phyloP scores from a whole-genome alignment of 1,140 invertebrate species.

The Cryptotermes secundus region DNA sequence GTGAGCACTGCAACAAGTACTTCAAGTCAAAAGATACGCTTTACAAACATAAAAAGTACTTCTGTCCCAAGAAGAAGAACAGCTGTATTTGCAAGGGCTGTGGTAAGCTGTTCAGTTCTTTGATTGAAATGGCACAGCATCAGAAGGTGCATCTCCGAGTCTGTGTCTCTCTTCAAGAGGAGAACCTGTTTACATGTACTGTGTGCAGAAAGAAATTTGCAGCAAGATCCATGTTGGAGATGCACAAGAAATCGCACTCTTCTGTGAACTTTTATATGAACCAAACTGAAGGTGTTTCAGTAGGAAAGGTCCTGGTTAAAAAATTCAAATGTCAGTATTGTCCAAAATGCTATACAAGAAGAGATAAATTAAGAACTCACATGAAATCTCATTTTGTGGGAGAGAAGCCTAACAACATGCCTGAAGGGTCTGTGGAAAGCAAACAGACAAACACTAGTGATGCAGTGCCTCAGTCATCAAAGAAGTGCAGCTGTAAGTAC shows the following conservation, averaged over 20 bases:
- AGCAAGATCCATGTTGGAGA: background rate
- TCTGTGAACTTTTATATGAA: background rate
- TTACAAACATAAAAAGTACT: conserved; percentile 6
- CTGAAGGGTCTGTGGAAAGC: background rate
- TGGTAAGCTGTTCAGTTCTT: background rate
- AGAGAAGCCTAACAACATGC: background rate
- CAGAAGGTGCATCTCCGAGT: conserved; percentile 22
- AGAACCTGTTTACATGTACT: background rate
- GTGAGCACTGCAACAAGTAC: background rate
- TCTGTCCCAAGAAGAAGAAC: background rate
- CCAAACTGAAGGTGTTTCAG: background rate
- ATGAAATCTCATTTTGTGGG: background rate
- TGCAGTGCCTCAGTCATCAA: background rate
- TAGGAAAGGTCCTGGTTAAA: background rate
- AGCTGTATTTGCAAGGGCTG: background rate
- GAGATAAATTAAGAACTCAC: background rate
- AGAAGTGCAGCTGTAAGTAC: background rate
- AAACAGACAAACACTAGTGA: background rate
- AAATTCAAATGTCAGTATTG: background rate
- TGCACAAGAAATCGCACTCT: conserved; percentile 7
- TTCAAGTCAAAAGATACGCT: background rate
- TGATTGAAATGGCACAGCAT: background rate
- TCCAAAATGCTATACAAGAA: background rate
- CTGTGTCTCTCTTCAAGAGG: background rate
- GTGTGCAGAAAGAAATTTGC: conserved; percentile 12